Percentiles rank a stretch among this genome's conserved stretches.
Evolutionary conservation across 2,888 invertebrate species (phyloP).

Genomic region (Lasioglossum villosulum): DNA sequence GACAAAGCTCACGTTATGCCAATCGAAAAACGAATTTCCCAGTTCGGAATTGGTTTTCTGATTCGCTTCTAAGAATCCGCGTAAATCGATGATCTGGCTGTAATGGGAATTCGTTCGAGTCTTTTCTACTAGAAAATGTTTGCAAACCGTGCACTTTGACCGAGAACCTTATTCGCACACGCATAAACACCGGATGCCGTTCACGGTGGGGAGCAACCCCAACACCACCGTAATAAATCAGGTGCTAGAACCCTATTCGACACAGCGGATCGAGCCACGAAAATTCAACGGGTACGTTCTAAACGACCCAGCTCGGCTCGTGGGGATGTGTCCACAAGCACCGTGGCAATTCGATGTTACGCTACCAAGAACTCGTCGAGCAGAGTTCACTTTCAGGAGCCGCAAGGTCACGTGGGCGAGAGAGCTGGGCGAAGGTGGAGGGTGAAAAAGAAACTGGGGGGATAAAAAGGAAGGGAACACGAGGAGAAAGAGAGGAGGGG

Average conservation of each 20-base stretch:
- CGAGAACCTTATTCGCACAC: not conserved
- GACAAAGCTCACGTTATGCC: no score
- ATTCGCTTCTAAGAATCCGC: no score
- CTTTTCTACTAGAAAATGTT: not conserved
- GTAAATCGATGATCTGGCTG: no score
- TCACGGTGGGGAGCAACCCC: not conserved
- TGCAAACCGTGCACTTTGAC: not conserved
- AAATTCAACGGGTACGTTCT: not conserved
- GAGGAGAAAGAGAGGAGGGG: conserved; percentile 2
- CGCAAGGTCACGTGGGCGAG: conserved; percentile 69
- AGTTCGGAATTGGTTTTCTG: no score
- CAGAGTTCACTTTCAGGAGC: conserved; percentile 61
- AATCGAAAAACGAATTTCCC: no score
- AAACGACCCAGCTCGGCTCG: not conserved
- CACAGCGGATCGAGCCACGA: not conserved
- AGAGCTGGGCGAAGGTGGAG: conserved; percentile 43
- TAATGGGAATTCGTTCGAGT: no score
- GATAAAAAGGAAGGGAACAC: not conserved
- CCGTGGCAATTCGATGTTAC: conserved; percentile 47
- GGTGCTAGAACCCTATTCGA: not conserved
- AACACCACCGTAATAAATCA: not conserved
- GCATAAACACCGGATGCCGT: not conserved
- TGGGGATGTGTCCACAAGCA: conserved; percentile 6
- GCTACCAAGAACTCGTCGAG: conserved; percentile 60
- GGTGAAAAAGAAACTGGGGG: conserved; percentile 4